Evolutionary conservation across 2,888 invertebrate species (phyloP).

Genomic region (Carpatolechia fugitivella): DNA sequence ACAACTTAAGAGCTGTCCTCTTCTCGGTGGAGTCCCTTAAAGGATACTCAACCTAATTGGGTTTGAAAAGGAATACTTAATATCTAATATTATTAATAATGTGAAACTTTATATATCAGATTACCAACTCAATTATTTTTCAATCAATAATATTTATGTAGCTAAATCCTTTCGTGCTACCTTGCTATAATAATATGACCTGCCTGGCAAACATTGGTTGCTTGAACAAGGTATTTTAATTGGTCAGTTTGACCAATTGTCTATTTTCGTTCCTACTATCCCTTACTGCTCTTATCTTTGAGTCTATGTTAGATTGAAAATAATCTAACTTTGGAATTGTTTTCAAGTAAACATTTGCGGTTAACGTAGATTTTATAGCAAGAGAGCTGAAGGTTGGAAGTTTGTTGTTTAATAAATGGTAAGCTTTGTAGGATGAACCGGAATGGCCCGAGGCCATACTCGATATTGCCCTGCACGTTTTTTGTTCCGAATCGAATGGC

Average conservation of each 20-base stretch:
- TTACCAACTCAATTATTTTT: too few relatives aligned
- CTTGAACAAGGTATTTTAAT: slow-evolving; percentile 28
- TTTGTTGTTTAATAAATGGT: neutral
- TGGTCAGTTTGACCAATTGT: slow-evolving; percentile 19
- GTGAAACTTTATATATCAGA: too few relatives aligned
- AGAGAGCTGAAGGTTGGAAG: neutral
- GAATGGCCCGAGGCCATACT: slow-evolving; percentile 49
- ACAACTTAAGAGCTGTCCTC: too few relatives aligned
- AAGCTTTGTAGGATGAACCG: slow-evolving; percentile 33
- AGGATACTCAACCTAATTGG: too few relatives aligned
- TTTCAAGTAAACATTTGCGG: neutral
- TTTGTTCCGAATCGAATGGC: slow-evolving; percentile 42
- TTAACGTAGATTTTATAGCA: neutral
- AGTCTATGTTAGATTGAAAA: neutral
- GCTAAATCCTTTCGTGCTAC: neutral
- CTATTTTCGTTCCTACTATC: slow-evolving; percentile 6
- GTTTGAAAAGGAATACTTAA: too few relatives aligned
- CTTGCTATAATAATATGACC: neutral
- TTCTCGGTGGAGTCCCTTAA: too few relatives aligned
- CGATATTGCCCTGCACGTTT: slow-evolving; percentile 57
- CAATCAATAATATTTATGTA: neutral
- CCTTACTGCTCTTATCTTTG: slow-evolving; percentile 19
- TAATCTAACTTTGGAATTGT: neutral
- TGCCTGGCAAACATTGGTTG: slow-evolving; percentile 30
- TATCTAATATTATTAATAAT: too few relatives aligned